Percentiles rank a stretch among this genome's conserved stretches.
Evolutionary conservation across 2,888 invertebrate genomes (phyloP).

Genomic region (Calephelis perditalis): DNA sequence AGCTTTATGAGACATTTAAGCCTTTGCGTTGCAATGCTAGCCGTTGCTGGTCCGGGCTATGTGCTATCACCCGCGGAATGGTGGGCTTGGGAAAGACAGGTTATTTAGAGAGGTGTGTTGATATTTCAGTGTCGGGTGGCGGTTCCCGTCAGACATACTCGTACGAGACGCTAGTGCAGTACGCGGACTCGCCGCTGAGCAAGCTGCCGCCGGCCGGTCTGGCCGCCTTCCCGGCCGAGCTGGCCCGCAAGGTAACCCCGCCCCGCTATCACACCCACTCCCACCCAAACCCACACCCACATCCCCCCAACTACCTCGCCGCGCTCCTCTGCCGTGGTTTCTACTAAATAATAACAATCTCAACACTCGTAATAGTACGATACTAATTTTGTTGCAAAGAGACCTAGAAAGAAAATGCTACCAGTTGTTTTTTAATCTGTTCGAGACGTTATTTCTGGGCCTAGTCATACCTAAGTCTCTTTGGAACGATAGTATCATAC

Average conservation of each 20-base stretch:
- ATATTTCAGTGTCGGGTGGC: conserved; percentile 34
- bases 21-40: no score
- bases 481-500: no score
- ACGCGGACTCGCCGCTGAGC: conserved; percentile 74
- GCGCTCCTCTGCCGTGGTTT: conserved; percentile 70
- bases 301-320: conserved; percentile 68
- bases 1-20: neutral
- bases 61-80: no score
- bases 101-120: no score
- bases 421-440: no score
- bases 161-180: conserved; percentile 76
- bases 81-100: no score
- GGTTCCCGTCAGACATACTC: conserved; percentile 67
- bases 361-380: no score
- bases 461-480: no score
- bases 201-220: conserved; percentile 72
- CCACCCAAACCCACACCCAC: conserved; percentile 42
- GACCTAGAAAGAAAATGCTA: no score
- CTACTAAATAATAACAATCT: conserved; percentile 38
- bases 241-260: conserved; percentile 74
- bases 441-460: no score
- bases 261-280: conserved; percentile 38
- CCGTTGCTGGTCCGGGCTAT: no score
- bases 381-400: no score
- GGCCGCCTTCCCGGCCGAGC: conserved; percentile 67